Percentiles rank a stretch among this genome's conserved stretches.
phyloP scores from a whole-genome alignment of 1,140 invertebrate genomes.

The Asbolus verrucosus region DNA sequence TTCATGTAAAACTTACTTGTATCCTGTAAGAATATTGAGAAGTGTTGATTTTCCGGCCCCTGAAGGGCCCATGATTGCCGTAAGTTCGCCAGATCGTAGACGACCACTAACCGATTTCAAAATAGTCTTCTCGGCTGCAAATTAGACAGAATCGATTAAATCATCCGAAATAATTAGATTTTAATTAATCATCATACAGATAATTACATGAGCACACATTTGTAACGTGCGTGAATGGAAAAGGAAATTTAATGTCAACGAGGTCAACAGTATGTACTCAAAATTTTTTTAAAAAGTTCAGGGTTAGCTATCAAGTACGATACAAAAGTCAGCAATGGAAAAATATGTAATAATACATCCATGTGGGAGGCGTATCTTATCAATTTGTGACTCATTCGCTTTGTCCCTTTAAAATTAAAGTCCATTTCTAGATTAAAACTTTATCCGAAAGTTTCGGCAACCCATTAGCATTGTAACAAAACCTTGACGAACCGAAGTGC shows the following conservation, averaged over 20 bases:
- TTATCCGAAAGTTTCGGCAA: constrained; percentile 6
- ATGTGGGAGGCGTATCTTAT: constrained; percentile 23
- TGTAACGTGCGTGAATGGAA: not conserved
- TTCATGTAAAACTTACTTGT: constrained; percentile 89
- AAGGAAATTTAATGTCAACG: too few species aligned
- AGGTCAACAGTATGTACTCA: not conserved
- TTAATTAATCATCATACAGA: not conserved
- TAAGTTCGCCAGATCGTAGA: constrained; percentile 86
- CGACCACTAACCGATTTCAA: constrained; percentile 86
- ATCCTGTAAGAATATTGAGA: constrained; percentile 89
- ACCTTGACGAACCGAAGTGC: not conserved
- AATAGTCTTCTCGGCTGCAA: constrained; percentile 83
- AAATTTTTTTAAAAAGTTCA: constrained; percentile 3
- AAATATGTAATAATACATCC: not conserved
- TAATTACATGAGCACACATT: not conserved
- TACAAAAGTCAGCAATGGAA: constrained; percentile 22
- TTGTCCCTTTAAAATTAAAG: constrained; percentile 14
- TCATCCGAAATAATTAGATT: not conserved
- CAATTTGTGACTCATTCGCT: constrained; percentile 7
- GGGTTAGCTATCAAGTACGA: not conserved
- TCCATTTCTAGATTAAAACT: not conserved
- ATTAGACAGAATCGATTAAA: constrained; percentile 39
- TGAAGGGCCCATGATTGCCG: constrained; percentile 94
- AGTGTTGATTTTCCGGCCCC: constrained; percentile 92
- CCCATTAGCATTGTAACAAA: not conserved